Base-by-base conservation (phyloP, 2,113 vertebrate genomes). In the Dipodomys ordii region DNA sequence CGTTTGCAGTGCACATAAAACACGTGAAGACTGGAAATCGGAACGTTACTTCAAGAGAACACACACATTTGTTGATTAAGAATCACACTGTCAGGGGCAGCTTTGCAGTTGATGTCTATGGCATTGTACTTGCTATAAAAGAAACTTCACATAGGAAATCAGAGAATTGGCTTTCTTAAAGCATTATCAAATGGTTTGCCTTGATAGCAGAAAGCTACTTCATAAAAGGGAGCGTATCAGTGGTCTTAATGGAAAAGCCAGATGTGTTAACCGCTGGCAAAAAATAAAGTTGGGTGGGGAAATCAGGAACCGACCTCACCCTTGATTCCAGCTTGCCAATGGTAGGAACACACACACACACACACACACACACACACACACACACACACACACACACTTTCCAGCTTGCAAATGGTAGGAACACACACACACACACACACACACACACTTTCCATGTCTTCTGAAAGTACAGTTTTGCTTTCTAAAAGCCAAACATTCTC, bases 401-500 rank as follows among this genome's bases (percentile, higher is more conserved):
- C n/a, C n/a, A n/a, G n/a, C n/a, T n/a, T n/a, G n/a, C n/a, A n/a
- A n/a, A n/a, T n/a, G n/a, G n/a, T n/a, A n/a, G n/a, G n/a, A n/a
- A n/a, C n/a, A 39, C 35, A 39, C 35, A 39, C 35, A 39, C 39
- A 39, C 39, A 39, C 96, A 97, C 90, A 96, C 53, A 68, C 4
- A 90, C 28, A 69, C 19, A n/a, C 49, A 53, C 91, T 74, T 39
- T 88, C 76, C 83, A 76, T 84, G 92, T 95, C 96, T 94, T 93
- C 11, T 96, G 90, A 95, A 94, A 94, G 88, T 39, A 86, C 88
- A 72, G 90, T 94, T 95, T 95, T 86, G 83, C 91, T 88, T 94
- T 53, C 94, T 86, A 87, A 95, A 57, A 97, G 93, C 35, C 92
- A 97, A 88, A 96, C 95, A 82, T 93, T 97, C 91, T 93, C 49